Evolutionary conservation across 2,113 vertebrate species (phyloP).

Genomic region (Ciconia maguari): DNA sequence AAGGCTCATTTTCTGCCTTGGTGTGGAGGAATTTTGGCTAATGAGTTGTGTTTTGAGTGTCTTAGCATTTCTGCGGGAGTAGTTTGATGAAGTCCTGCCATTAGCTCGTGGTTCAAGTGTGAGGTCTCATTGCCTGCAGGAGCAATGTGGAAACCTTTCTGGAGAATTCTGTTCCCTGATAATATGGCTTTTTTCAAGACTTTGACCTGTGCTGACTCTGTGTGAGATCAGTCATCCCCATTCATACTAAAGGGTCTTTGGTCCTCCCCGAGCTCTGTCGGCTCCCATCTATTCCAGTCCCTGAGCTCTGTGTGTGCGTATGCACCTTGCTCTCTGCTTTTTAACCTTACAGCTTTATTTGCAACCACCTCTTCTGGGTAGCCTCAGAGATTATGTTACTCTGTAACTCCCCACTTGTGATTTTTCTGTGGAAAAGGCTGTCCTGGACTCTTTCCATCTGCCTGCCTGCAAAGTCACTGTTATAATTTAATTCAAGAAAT

Average conservation of each 20-base stretch:
- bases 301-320: rapidly evolving
- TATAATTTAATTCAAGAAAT: neutral
- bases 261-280: neutral
- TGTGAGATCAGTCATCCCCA: neutral
- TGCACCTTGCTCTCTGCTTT: neutral
- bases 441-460: neutral
- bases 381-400: neutral
- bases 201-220: neutral
- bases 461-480: neutral
- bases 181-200: neutral
- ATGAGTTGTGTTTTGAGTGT: neutral
- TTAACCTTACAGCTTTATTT: neutral
- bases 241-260: neutral
- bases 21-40: constrained; percentile 29
- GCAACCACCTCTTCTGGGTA: neutral
- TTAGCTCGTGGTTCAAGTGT: neutral
- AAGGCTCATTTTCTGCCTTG: neutral
- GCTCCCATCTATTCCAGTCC: neutral
- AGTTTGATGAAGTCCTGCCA: constrained; percentile 4
- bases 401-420: neutral
- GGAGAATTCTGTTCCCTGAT: neutral
- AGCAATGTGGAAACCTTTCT: neutral
- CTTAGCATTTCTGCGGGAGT: neutral
- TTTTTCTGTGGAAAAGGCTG: neutral
- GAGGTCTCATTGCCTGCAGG: neutral